Evolutionary conservation across 2,113 vertebrate genomes (phyloP).

Genomic region (Plecotus auritus): DNA sequence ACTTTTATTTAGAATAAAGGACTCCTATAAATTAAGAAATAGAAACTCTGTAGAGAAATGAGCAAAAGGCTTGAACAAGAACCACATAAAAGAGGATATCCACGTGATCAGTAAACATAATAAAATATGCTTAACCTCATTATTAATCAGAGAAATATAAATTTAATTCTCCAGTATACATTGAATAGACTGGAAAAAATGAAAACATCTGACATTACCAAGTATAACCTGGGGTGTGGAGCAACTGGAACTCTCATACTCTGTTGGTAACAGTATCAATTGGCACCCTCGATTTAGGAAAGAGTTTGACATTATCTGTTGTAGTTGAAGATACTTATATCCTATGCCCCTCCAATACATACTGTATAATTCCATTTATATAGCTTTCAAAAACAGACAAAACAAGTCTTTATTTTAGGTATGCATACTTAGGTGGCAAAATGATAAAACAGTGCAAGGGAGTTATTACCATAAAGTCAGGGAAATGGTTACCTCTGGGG

Average conservation of each 20-base stretch:
- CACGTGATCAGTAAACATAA: neutral
- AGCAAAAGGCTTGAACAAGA: neutral
- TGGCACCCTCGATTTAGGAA: neutral
- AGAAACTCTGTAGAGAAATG: neutral
- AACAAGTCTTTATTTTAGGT: neutral
- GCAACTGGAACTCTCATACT: neutral
- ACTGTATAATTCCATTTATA: neutral
- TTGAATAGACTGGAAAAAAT: neutral
- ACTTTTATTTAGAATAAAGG: conserved; percentile 4
- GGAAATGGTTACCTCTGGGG: neutral
- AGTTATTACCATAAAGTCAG: neutral
- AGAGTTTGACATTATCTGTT: neutral
- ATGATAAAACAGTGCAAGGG: neutral
- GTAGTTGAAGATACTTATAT: neutral
- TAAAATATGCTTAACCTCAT: neutral
- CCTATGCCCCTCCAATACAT: neutral
- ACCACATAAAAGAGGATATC: neutral
- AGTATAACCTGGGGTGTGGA: neutral
- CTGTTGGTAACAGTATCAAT: neutral
- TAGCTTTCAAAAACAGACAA: neutral
- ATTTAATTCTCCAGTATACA: neutral
- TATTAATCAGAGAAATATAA: neutral
- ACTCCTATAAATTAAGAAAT: conserved; percentile 24
- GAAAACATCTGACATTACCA: neutral
- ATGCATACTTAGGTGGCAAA: neutral